These are phyloP conservation scores for Brachyhypopomus occidentalis DNA, from an alignment of 2,113 vertebrate genomes.

Conservation along the genomic window DNA sequence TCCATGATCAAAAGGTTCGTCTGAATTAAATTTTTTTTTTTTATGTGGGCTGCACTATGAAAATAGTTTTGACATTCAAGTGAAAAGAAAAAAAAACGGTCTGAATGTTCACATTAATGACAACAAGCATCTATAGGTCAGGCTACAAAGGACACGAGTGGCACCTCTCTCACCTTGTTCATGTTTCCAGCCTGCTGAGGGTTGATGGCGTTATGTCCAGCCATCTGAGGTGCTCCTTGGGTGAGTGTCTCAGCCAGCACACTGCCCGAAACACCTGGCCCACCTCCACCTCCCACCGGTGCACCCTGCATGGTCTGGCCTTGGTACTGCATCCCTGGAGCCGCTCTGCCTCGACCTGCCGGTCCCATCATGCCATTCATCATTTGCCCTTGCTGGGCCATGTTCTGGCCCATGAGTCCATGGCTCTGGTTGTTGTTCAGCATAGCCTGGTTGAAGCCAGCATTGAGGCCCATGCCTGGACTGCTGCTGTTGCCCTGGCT, in stretches of 20 bases:
- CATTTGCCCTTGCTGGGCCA: constrained; percentile 83
- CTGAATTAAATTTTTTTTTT: too few species aligned
- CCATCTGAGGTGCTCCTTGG: constrained; percentile 87
- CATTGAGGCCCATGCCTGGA: constrained; percentile 82
- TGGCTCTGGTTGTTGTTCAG: constrained; percentile 90
- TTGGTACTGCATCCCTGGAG: constrained; percentile 86
- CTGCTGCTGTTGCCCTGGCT: constrained; percentile 79
- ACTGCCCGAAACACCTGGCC: constrained; percentile 80
- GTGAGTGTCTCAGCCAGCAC: constrained; percentile 91
- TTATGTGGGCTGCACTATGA: too few species aligned
- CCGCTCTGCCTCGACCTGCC: constrained; percentile 84
- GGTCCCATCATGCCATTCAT: constrained; percentile 91
- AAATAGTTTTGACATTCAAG: too few species aligned
- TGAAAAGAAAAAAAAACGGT: too few species aligned
- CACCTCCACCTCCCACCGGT: constrained; percentile 83
- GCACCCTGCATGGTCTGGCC: constrained; percentile 85
- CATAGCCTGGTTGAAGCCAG: constrained; percentile 87
- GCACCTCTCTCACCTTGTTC: constrained; percentile 83
- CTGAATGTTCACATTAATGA: not conserved
- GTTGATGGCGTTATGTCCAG: constrained; percentile 81
- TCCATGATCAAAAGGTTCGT: too few species aligned
- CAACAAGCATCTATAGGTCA: not conserved
- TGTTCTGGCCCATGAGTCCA: constrained; percentile 84
- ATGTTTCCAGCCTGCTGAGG: constrained; percentile 89
- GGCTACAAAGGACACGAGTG: not conserved